phyloP scores from a whole-genome alignment of 2,888 invertebrate species.

The Napeogenes sylphis region DNA sequence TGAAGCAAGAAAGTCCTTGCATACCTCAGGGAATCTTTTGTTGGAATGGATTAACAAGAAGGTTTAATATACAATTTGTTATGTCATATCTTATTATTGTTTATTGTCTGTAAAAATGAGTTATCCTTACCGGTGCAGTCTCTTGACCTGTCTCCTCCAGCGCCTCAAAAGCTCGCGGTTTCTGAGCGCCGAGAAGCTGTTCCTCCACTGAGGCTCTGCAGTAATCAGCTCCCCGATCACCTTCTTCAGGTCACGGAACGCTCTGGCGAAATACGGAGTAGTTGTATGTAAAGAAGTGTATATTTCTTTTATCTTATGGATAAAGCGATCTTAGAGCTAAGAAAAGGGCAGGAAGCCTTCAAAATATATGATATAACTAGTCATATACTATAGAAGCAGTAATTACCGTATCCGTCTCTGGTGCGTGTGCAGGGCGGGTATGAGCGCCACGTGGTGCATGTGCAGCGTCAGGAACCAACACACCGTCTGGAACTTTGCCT shows the following conservation, averaged over 20 bases:
- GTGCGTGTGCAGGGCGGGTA: slow-evolving; percentile 90
- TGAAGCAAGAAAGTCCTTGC: too few relatives aligned
- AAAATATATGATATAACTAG: background rate
- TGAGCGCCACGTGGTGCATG: slow-evolving; percentile 93
- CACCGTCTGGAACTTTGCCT: slow-evolving; percentile 95
- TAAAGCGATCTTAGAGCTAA: too few relatives aligned
- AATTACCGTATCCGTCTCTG: slow-evolving; percentile 66
- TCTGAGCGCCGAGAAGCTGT: slow-evolving; percentile 84
- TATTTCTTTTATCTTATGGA: background rate
- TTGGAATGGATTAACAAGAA: too few relatives aligned
- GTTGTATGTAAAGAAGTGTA: background rate
- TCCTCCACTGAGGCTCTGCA: slow-evolving; percentile 89
- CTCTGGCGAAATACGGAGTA: slow-evolving; percentile 49
- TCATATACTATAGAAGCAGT: background rate
- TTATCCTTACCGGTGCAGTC: slow-evolving; percentile 78
- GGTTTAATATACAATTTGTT: too few relatives aligned
- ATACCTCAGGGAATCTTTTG: too few relatives aligned
- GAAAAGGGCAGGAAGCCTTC: background rate
- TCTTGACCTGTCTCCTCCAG: slow-evolving; percentile 92
- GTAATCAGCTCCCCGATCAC: slow-evolving; percentile 89
- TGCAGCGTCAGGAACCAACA: slow-evolving; percentile 98
- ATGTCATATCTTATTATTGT: too few relatives aligned
- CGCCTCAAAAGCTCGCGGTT: slow-evolving; percentile 90
- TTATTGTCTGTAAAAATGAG: background rate
- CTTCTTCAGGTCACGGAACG: slow-evolving; percentile 91